These are phyloP conservation scores for Pipistrellus pipistrellus DNA, from an alignment of 2,797 vertebrate genomes.

Conservation along the genomic window DNA sequence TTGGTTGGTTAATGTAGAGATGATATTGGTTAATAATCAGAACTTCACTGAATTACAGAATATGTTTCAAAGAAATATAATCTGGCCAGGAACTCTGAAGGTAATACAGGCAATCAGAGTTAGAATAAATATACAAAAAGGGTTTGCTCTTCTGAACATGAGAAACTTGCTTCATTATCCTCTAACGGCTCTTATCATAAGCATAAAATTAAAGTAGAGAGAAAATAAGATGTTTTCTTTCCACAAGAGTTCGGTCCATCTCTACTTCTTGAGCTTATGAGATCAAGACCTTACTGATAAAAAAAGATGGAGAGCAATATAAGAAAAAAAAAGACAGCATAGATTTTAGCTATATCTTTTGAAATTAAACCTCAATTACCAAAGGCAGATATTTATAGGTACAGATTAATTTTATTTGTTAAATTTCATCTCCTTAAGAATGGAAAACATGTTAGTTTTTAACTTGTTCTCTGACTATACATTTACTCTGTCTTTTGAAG, in stretches of 20 bases:
- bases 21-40: background rate
- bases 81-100: background rate
- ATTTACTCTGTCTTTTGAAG: constrained; percentile 28
- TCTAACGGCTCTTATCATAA: background rate
- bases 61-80: constrained; percentile 51
- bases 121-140: background rate
- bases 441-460: background rate
- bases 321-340: background rate
- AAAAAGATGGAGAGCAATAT: background rate
- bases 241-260: background rate
- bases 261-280: background rate
- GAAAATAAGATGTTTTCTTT: constrained; percentile 4
- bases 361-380: background rate
- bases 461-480: background rate
- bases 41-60: constrained; percentile 8
- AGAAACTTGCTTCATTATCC: background rate
- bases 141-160: background rate
- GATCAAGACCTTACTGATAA: constrained; percentile 5
- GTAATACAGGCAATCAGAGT: background rate
- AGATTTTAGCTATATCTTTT: background rate
- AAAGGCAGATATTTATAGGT: background rate
- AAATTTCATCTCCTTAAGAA: background rate
- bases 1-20: constrained; percentile 9
- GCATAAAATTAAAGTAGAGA: background rate
- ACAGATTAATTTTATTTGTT: background rate